Conservation (phyloP, 1,140 invertebrate genomes). For the Heliconius eleuchia region DNA sequence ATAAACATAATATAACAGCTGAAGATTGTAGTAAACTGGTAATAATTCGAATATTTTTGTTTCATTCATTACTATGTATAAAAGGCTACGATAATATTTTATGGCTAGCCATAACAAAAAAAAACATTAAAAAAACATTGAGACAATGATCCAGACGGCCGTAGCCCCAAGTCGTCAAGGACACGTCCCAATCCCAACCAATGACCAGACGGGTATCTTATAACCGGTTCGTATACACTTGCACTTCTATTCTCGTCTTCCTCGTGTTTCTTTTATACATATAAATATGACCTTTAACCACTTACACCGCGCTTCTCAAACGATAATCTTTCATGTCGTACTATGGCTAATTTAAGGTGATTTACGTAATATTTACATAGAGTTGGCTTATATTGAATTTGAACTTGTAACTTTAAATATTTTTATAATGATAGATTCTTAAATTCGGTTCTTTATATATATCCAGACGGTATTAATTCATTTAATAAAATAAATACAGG, state of each 20-base stretch:
- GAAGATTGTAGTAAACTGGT: not conserved
- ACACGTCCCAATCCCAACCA: conserved; percentile 43
- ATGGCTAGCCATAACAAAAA: not conserved
- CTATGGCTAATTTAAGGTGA: not conserved
- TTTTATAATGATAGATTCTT: not conserved
- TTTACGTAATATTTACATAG: not conserved
- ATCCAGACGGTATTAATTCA: conserved; percentile 27
- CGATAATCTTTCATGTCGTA: not conserved
- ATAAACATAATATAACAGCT: not conserved
- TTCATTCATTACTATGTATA: not conserved
- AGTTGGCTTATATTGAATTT: no score
- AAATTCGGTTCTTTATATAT: conserved; percentile 14
- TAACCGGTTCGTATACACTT: conserved; percentile 66
- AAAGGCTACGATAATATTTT: not conserved
- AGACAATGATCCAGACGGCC: conserved; percentile 53
- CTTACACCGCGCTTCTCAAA: conserved; percentile 1
- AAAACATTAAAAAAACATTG: not conserved
- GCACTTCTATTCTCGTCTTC: conserved; percentile 58
- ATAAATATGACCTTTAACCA: conserved; percentile 50
- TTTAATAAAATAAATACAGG: conserved; percentile 35
- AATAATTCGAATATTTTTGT: not conserved
- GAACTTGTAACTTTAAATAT: not conserved
- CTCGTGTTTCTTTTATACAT: conserved; percentile 42
- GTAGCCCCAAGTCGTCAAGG: conserved; percentile 45
- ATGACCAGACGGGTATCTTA: conserved; percentile 42